Percentiles rank a stretch among this genome's conserved stretches.
Evolutionary conservation across 2,797 vertebrate genomes (phyloP).

Genomic region (Siniperca undulata): DNA sequence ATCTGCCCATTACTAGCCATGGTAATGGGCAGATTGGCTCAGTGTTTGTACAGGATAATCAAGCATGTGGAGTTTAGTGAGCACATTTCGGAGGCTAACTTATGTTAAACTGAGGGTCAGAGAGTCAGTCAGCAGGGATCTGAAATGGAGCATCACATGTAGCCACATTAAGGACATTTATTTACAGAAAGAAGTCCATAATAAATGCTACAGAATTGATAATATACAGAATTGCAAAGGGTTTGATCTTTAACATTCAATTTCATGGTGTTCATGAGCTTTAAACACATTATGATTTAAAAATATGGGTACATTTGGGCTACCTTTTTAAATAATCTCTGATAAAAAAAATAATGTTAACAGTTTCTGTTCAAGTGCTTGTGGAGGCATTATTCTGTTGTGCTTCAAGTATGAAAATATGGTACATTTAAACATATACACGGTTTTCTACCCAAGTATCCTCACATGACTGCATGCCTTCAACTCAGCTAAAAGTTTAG

Average conservation of each 20-base stretch:
- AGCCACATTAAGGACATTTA: neutral
- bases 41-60: slow-evolving; percentile 67
- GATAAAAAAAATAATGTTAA: neutral
- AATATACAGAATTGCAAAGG: neutral
- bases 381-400: neutral
- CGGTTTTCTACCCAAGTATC: too few relatives aligned
- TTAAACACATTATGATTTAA: neutral
- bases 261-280: neutral
- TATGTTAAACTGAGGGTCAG: slow-evolving; percentile 63
- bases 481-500: neutral
- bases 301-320: neutral
- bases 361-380: neutral
- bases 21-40: slow-evolving; percentile 54
- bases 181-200: neutral
- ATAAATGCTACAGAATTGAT: neutral
- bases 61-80: slow-evolving; percentile 66
- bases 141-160: slow-evolving; percentile 12
- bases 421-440: neutral
- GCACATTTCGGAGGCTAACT: slow-evolving; percentile 67
- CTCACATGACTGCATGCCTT: neutral
- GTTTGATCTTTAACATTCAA: neutral
- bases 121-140: slow-evolving; percentile 30
- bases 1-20: slow-evolving; percentile 55
- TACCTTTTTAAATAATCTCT: neutral
- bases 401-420: neutral